Evolutionary conservation across 2,797 vertebrate genomes (phyloP).

Genomic region (Channallabes apus): DNA sequence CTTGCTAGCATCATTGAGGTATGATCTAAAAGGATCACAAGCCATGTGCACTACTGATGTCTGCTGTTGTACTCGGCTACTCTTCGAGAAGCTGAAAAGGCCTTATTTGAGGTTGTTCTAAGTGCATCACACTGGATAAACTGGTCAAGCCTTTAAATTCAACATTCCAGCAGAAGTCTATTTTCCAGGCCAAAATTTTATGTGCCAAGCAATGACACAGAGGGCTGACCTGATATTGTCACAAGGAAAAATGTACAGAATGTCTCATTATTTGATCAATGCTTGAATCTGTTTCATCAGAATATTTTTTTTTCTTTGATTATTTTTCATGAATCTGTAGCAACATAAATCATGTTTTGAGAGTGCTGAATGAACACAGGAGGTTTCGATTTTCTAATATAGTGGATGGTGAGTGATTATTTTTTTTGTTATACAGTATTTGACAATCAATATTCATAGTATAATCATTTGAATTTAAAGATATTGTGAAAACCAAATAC

Average conservation of each 20-base stretch:
- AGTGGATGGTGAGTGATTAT: too few relatives aligned
- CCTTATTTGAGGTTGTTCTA: neutral
- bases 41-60: conserved; percentile 8
- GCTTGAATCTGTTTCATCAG: neutral
- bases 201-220: neutral
- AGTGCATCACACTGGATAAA: neutral
- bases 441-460: neutral
- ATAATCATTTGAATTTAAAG: neutral
- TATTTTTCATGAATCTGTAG: neutral
- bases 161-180: neutral
- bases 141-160: neutral
- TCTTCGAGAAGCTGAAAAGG: conserved; percentile 17
- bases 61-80: neutral
- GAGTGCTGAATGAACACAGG: neutral
- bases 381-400: too few relatives aligned
- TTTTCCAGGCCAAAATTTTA: neutral
- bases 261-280: neutral
- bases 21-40: conserved; percentile 54
- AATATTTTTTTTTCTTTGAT: neutral
- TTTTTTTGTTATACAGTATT: neutral
- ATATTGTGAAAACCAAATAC: neutral
- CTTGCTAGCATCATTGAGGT: conserved; percentile 71
- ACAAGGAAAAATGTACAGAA: neutral
- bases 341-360: neutral
- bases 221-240: neutral